Base-by-base conservation (phyloP, 2,888 invertebrate genomes). In the Tiliacea citrago region DNA sequence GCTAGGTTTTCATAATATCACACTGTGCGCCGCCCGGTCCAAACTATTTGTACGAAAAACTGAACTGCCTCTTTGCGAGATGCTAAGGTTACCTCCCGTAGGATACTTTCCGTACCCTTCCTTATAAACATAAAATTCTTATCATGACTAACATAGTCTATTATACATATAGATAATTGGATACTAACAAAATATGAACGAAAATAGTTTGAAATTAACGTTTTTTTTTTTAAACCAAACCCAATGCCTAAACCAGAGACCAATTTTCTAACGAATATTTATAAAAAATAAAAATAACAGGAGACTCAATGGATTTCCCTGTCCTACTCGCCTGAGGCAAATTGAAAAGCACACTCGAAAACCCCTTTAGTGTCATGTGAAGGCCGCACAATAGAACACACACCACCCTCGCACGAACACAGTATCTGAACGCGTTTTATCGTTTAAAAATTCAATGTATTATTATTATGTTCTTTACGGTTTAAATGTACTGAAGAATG, bases 271-370 rank as follows among this genome's bases (percentile, higher is more conserved):
- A 24, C 49, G 0, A 39, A 39, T 3, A 55, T 55, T 60, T 35
- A 1, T 29, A 21, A 13, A 53, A 69, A 42, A 65, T 35, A n/a
- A 12, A 24, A 35, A 60, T 13, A 21, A 6, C 1, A 58, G 45
- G n/a, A 66, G 7, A 63, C 83, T 93, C 92, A 12, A 90, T 51
- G 29, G 12, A 53, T 68, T 74, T 79, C 83, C 8, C 68, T 90
- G 86, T 92, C 81, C 90, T 84, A 83, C 85, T 88, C 86, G 88
- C 88, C 87, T 86, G 90, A 93, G 92, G 92, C 92, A 96, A 96
- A 96, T 96, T 95, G 95, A 95, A 96, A 96, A 95, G 94, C 94
- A 93, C 94, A 95, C 95, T 95, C 94, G 90, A 94, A 95, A 96
- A 95, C 95, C 95, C 95, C 95, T 95, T 96, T 93, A 95, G 94